Evolutionary conservation across 2,797 vertebrate genomes (phyloP), one percentile per base, ranked within the genome.

Genomic region (Clangula hyemalis): DNA sequence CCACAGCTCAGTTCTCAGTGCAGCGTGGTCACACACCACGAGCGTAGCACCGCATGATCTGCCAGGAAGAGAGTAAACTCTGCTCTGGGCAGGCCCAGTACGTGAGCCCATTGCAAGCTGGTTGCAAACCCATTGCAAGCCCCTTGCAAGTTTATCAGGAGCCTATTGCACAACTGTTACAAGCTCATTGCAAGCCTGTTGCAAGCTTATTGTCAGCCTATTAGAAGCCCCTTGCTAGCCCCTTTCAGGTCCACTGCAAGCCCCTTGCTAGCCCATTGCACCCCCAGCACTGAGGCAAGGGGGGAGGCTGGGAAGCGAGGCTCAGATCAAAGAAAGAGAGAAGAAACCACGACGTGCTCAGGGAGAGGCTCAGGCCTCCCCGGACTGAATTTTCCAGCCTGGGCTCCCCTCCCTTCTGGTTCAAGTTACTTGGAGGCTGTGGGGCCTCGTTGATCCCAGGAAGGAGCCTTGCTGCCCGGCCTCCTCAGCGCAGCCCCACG

Each of bases 131-230:
- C 2, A 0, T n/a, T 21, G 22, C 4, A 36, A 28, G 18, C 28
- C 13, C 2, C 0, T n/a, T 22, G 22, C 5, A 39, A 69, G 17
- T 8, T 2, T 3, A 2, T 21, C 27, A 8, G 4, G 20, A 32
- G 18, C 18, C 24, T 1, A 0, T 39, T 69, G 15, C 5, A 41
- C 53, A 6, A 38, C 4, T 3, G 4, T 13, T 22, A 13, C 7
- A 41, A 18, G 13, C 17, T 43, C 7, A 1, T 10, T 13, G 21
- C 7, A 19, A 19, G 24, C 38, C 15, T 8, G 3, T 21, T 58
- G 11, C 14, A 41, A 51, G 27, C 36, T 4, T 1, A 0, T 5
- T 49, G 17, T 5, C n/a, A n/a, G 7, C 8, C 13, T 6, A 1
- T 2, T 32, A 3, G 5, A 58, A 49, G 5, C 21, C 5, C 1